Conservation (phyloP, 2,797 vertebrate species). For the Numenius phaeopus region DNA sequence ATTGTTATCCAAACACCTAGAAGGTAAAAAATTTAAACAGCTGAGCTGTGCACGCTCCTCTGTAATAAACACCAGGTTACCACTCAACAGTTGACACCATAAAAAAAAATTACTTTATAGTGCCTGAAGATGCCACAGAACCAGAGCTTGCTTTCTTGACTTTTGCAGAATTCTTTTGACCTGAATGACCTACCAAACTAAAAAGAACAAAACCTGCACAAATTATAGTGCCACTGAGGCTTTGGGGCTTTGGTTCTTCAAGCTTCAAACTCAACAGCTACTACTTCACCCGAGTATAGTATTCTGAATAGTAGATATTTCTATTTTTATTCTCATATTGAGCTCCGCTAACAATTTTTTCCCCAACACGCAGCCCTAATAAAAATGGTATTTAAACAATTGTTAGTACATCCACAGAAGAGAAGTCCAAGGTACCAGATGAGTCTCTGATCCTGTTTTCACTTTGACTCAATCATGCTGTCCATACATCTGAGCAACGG, state of each 20-base stretch:
- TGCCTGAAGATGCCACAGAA: background rate
- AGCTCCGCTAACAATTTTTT: background rate
- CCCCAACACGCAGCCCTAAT: background rate
- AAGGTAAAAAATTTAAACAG: background rate
- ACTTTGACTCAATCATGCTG: background rate
- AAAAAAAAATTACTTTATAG: background rate
- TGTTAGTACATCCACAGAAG: background rate
- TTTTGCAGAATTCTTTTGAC: background rate
- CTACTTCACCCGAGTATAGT: background rate
- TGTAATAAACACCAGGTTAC: background rate
- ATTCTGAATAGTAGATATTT: background rate
- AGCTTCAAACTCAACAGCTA: background rate
- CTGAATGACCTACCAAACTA: background rate
- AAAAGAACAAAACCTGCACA: background rate
- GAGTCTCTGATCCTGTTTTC: background rate
- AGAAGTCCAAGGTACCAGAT: background rate
- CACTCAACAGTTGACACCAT: background rate
- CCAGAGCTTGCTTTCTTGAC: background rate
- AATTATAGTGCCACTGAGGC: background rate
- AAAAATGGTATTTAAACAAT: background rate
- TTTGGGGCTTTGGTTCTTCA: background rate
- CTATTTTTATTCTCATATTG: background rate
- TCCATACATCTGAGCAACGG: background rate
- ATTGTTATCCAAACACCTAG: background rate
- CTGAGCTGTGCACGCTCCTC: background rate